Conservation (phyloP, 1,140 invertebrate genomes). For the Scaptomyza montana region DNA sequence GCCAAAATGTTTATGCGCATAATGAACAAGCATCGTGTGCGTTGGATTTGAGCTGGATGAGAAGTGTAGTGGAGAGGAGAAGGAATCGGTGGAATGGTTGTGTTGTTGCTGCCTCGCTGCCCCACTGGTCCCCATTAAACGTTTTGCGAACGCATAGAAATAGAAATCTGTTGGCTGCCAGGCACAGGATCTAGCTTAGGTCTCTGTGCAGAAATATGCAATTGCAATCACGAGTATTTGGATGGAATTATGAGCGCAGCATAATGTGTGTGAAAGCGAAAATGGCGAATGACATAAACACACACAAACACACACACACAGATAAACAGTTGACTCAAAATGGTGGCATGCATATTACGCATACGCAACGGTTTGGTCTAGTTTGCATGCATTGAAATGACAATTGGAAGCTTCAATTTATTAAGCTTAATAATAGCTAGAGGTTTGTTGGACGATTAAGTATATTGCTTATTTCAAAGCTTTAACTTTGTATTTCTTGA, state of each 20-base stretch:
- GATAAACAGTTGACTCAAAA: constrained; percentile 27
- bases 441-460: not conserved
- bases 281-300: constrained; percentile 40
- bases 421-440: not conserved
- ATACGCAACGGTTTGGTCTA: constrained; percentile 53
- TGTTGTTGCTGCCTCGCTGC: constrained; percentile 24
- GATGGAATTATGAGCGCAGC: constrained; percentile 62
- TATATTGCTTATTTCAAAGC: not conserved
- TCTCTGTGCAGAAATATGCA: constrained; percentile 19
- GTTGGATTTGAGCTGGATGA: not conserved
- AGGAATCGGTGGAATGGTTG: constrained; percentile 11
- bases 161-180: constrained; percentile 65
- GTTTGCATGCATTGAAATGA: constrained; percentile 52
- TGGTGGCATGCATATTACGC: constrained; percentile 49
- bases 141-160: constrained; percentile 53
- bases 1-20: constrained; percentile 80
- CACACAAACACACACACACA: constrained; percentile 17
- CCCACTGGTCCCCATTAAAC: constrained; percentile 44
- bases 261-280: constrained; percentile 76
- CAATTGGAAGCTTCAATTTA: constrained; percentile 27
- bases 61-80: not conserved
- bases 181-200: constrained; percentile 28
- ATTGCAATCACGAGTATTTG: constrained; percentile 61
- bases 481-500: constrained; percentile 1
- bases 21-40: constrained; percentile 72